Evolutionary conservation across 1,140 invertebrate species (phyloP).

Genomic region (Stegodyphus dumicola): DNA sequence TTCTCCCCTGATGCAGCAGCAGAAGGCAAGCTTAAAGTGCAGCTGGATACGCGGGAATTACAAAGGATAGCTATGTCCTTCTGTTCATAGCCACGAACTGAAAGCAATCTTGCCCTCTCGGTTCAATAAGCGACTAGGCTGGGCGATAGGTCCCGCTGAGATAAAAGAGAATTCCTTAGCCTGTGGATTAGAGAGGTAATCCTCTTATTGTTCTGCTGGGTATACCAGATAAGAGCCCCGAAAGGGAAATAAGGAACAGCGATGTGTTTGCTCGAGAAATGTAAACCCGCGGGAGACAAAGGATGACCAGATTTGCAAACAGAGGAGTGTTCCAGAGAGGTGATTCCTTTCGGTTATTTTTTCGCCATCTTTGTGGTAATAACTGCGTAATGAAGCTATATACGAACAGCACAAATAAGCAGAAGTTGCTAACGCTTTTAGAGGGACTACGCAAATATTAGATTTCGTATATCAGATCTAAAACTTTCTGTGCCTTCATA

Average conservation of each 20-base stretch:
- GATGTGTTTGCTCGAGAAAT: conserved; percentile 44
- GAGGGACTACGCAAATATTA: too few species aligned
- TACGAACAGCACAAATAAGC: too few species aligned
- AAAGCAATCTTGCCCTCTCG: conserved; percentile 37
- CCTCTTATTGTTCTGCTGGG: conserved; percentile 57
- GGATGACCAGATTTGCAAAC: conserved; percentile 7
- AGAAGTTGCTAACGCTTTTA: too few species aligned
- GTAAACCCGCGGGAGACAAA: conserved; percentile 28
- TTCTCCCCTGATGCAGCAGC: not conserved
- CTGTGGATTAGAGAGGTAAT: conserved; percentile 37
- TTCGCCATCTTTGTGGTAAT: conserved; percentile 27
- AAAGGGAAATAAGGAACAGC: conserved; percentile 10
- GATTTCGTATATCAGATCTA: too few species aligned
- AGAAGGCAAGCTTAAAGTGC: not conserved
- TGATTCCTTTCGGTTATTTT: not conserved
- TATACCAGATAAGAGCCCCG: conserved; percentile 38
- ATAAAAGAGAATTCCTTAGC: conserved; percentile 33
- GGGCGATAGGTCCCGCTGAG: conserved; percentile 6
- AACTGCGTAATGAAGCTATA: conserved; percentile 25
- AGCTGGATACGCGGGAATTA: not conserved
- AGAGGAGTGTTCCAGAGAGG: not conserved
- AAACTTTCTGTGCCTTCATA: too few species aligned
- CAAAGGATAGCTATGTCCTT: not conserved
- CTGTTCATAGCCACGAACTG: not conserved
- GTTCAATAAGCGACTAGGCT: conserved; percentile 28